phyloP scores from a whole-genome alignment of 2,797 vertebrate species.

The Phataginus tetradactyla region DNA sequence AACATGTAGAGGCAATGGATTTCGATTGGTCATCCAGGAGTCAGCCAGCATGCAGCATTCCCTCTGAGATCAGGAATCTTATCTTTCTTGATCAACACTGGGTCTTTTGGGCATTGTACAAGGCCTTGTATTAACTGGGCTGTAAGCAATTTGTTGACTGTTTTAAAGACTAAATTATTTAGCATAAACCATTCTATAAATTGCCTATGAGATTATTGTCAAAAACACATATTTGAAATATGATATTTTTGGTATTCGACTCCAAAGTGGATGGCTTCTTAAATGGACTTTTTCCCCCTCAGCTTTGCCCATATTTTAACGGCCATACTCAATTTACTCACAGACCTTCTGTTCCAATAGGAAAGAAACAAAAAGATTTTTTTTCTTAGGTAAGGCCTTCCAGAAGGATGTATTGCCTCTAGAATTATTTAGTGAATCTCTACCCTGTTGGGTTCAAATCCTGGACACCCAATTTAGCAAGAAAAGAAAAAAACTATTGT shows the following conservation, averaged over 20 bases:
- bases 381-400: background rate
- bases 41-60: background rate
- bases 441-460: conserved; percentile 14
- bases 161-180: conserved; percentile 6
- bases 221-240: conserved; percentile 22
- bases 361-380: conserved; percentile 45
- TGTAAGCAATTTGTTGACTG: conserved; percentile 1
- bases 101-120: background rate
- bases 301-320: background rate
- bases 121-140: background rate
- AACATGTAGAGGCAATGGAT: background rate
- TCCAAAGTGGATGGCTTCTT: background rate
- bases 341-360: background rate
- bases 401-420: conserved; percentile 10
- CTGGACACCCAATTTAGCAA: conserved; percentile 34
- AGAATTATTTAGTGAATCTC: conserved; percentile 41
- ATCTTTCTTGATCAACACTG: background rate
- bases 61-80: background rate
- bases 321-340: background rate
- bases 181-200: conserved; percentile 14
- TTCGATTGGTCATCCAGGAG: background rate
- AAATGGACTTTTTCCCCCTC: background rate
- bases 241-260: conserved; percentile 8
- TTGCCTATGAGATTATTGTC: background rate
- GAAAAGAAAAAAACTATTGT: conserved; percentile 51